These are phyloP conservation scores for Nephrotoma flavescens DNA, from an alignment of 2,888 invertebrate species.

Conservation along the genomic window DNA sequence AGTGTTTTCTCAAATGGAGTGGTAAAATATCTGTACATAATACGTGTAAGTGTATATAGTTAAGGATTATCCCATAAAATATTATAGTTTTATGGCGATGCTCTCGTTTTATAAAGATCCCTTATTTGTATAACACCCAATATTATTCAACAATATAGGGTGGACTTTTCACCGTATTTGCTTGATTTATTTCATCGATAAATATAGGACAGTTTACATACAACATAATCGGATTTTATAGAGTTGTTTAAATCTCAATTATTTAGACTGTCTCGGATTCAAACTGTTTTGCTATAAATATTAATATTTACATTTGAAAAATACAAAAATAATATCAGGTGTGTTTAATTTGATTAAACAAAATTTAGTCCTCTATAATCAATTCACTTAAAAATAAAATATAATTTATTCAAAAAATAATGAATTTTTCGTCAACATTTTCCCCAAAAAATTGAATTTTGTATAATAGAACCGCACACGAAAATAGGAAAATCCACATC, in stretches of 20 bases:
- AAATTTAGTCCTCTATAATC: background rate
- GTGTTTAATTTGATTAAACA: background rate
- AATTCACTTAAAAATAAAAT: background rate
- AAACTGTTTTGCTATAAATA: background rate
- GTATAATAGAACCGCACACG: background rate
- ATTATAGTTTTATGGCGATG: background rate
- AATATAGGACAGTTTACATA: background rate
- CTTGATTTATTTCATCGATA: background rate
- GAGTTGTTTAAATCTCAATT: background rate
- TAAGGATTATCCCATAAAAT: background rate
- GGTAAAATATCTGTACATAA: background rate
- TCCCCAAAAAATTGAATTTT: background rate
- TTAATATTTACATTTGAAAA: background rate
- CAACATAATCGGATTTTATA: background rate
- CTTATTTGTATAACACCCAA: background rate
- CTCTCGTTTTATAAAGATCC: background rate
- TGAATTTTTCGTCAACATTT: background rate
- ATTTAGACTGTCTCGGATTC: background rate
- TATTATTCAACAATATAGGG: background rate
- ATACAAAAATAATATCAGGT: background rate
- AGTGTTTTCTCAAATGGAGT: background rate
- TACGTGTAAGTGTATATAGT: background rate
- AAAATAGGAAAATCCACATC: background rate
- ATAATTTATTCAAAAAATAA: background rate
- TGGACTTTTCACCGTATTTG: background rate